Evolutionary conservation across 1,140 invertebrate genomes (phyloP).

Genomic region (Drosophila repleta): DNA sequence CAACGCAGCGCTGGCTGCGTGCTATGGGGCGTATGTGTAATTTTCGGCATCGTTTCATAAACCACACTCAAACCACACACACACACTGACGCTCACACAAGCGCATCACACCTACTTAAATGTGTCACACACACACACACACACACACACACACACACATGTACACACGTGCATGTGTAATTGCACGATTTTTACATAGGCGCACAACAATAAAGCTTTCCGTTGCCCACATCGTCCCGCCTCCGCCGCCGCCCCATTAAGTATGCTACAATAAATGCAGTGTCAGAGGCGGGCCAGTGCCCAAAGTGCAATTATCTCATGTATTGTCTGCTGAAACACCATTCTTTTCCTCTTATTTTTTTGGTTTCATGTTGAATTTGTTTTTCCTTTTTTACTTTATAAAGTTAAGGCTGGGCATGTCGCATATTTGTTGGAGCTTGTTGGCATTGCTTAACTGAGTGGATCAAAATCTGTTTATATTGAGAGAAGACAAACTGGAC

Average conservation of each 20-base stretch:
- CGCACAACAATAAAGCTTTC: constrained; percentile 70
- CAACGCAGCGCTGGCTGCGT: constrained; percentile 49
- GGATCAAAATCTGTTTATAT: not conserved
- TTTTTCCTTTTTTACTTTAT: constrained; percentile 13
- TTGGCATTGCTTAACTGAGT: constrained; percentile 1
- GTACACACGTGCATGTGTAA: constrained; percentile 43
- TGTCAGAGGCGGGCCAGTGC: constrained; percentile 71
- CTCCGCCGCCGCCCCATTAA: constrained; percentile 57
- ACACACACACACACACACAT: constrained; percentile 1
- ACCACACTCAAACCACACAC: constrained; percentile 48
- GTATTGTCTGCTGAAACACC: constrained; percentile 67
- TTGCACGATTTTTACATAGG: constrained; percentile 76
- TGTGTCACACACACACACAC: constrained; percentile 9
- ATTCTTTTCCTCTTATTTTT: constrained; percentile 29
- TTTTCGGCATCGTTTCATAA: constrained; percentile 82
- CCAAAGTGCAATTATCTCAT: constrained; percentile 82
- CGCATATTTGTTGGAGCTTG: constrained; percentile 18
- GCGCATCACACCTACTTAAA: constrained; percentile 19
- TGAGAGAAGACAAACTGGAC: not conserved
- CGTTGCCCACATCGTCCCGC: constrained; percentile 21
- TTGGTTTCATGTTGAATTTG: constrained; percentile 1
- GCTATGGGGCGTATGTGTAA: constrained; percentile 80
- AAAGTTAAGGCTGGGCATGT: constrained; percentile 23
- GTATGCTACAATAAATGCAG: constrained; percentile 80
- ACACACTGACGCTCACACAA: constrained; percentile 1